A percentile compares a stretch with the other conserved stretches of the same genome.
Conservation (phyloP, 2,113 vertebrate species). For the Ptilorrhoa leucosticta region DNA sequence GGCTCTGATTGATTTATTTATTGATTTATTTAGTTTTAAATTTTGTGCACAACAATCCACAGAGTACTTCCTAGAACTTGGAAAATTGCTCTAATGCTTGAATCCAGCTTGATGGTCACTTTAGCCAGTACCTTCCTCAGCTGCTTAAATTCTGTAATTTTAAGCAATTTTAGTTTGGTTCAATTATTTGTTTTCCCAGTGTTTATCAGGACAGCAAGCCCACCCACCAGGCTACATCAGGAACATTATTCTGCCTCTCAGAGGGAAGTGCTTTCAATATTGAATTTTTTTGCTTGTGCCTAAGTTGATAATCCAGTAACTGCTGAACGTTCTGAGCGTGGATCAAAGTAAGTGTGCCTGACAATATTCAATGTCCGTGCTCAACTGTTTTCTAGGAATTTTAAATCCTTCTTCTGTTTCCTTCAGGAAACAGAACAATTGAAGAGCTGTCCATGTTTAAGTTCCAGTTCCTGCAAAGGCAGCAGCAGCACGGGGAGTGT, state of each 20-base stretch:
- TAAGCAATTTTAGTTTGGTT: neutral
- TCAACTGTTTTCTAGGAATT: neutral
- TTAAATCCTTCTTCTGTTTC: too few species aligned
- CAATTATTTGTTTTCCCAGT: neutral
- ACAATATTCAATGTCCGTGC: neutral
- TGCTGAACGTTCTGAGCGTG: neutral
- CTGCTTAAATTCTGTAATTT: neutral
- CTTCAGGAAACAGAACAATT: neutral
- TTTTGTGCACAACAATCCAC: neutral
- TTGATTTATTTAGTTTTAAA: neutral
- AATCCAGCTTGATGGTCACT: neutral
- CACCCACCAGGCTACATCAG: neutral
- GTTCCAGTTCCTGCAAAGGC: neutral
- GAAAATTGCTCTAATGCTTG: neutral
- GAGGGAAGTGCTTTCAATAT: neutral
- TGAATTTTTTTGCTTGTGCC: neutral
- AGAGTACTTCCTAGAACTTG: neutral
- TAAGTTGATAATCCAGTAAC: neutral
- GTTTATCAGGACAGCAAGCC: neutral
- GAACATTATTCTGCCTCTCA: neutral
- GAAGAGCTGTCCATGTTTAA: neutral
- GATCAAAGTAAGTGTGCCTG: neutral
- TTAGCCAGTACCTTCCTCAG: neutral
- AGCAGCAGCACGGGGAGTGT: neutral
- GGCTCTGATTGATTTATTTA: neutral